Evolutionary conservation across 2,797 vertebrate genomes (phyloP), one percentile per base, ranked within the genome.

Genomic region (Anisognathus igniventris): DNA sequence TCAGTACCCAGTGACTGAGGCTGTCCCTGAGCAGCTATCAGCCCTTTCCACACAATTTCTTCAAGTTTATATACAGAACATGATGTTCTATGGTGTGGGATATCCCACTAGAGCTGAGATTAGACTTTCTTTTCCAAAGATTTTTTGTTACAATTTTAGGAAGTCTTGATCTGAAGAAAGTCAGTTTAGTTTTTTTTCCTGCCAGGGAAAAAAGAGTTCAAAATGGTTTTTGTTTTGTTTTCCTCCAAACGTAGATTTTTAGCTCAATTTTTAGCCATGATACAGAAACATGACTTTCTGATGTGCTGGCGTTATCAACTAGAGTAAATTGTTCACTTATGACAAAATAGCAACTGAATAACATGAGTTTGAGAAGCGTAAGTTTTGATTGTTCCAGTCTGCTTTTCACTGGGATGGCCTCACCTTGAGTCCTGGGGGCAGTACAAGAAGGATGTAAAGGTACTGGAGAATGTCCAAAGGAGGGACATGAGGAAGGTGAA

Each of bases 201-300:
- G 24, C 19, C 6, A 9, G 6, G 13, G 14, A 17, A 20, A 27
- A 39, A 39, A 28, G 5, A 15, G 6, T 16, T 39, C 10, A 19
- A 71, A 54, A 45, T 37, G 2, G 1, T 12, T n/a, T n/a, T 53
- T 45, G 5, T 15, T 53, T 45, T 62, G 9, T 28, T 54, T 71
- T n/a, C 24, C 24, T 39, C 10, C 40, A 54, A 54, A 64, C 6
- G 54, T 33, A 39, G 8, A 24, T 30, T 56, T 72, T 47, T 33
- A 47, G 7, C 10, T 56, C 42, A 16, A 12, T 40, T 23, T 33
- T 64, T 17, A 64, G 30, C 10, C 4, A 6, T 25, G 7, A 30
- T 33, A 21, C 4, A 48, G 20, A 56, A 47, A 5, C 0, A 0
- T 24, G 30, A 47, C 42, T 54, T 56, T 47, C 8, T 47, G 20